phyloP scores from a whole-genome alignment of 2,888 invertebrate genomes.

The Tupiocoris notatus region DNA sequence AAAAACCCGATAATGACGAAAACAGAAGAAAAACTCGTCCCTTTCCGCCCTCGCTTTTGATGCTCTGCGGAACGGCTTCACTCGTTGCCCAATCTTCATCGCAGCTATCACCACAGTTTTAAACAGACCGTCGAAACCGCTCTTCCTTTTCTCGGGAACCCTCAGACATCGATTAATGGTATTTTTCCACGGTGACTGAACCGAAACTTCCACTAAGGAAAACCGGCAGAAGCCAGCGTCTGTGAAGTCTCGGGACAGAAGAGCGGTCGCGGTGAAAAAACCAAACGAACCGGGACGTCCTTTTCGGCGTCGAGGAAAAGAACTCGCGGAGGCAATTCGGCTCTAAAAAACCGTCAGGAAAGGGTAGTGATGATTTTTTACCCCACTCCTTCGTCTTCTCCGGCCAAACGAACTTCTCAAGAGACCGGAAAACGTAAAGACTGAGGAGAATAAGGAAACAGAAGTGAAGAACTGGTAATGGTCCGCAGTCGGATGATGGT shows the following conservation, averaged over 20 bases:
- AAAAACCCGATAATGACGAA: conserved; percentile 29
- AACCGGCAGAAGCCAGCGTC: conserved; percentile 2
- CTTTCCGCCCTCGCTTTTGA: conserved; percentile 5
- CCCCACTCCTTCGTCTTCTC: neutral
- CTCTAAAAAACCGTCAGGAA: neutral
- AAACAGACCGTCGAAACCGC: neutral
- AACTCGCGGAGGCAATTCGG: neutral
- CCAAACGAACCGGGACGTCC: conserved; percentile 12
- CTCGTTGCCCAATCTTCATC: too few species aligned
- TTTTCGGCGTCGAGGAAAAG: conserved; percentile 26
- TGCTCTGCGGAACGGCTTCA: conserved; percentile 4
- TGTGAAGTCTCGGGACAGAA: neutral
- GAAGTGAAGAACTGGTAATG: neutral
- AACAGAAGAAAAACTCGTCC: conserved; percentile 4
- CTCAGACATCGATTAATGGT: conserved; percentile 36
- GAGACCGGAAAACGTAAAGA: neutral
- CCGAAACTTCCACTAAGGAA: conserved; percentile 22
- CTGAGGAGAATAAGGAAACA: neutral
- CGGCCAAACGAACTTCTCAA: neutral
- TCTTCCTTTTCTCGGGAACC: neutral
- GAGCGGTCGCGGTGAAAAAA: conserved; percentile 9
- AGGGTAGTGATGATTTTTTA: neutral
- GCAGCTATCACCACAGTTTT: neutral
- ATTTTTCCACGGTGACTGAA: conserved; percentile 38
- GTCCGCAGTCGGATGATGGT: neutral